Evolutionary conservation across 2,113 vertebrate genomes (phyloP).

Genomic region (Galeopterus variegatus): DNA sequence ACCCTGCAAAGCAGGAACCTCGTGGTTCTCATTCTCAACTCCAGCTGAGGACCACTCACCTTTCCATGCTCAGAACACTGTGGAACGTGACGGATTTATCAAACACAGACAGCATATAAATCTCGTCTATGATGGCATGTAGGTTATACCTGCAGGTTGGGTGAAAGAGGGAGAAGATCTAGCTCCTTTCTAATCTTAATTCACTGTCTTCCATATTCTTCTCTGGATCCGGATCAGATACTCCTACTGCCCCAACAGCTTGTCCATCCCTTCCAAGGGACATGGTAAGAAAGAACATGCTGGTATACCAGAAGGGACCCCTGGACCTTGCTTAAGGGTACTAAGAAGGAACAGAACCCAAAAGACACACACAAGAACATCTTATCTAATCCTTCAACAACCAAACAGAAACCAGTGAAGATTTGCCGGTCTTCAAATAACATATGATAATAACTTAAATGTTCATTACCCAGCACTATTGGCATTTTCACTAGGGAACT

Average conservation of each 20-base stretch:
- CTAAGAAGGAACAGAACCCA: background rate
- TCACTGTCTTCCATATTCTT: background rate
- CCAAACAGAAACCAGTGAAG: background rate
- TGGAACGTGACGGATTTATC: slow-evolving; percentile 91
- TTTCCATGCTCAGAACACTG: slow-evolving; percentile 94
- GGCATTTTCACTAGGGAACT: background rate
- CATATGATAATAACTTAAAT: background rate
- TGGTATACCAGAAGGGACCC: background rate
- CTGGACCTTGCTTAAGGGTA: background rate
- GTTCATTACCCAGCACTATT: background rate
- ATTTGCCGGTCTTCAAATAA: background rate
- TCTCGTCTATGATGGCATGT: slow-evolving; percentile 95
- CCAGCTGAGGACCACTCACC: slow-evolving; percentile 87
- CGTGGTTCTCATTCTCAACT: background rate
- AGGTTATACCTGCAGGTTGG: slow-evolving; percentile 91
- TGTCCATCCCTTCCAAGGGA: too few relatives aligned
- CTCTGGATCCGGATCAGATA: background rate
- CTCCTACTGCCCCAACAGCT: background rate
- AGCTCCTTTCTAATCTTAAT: background rate
- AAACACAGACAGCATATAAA: slow-evolving; percentile 97
- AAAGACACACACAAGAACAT: background rate
- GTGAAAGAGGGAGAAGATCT: background rate
- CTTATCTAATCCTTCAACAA: background rate
- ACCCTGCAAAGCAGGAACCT: background rate
- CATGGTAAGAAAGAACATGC: background rate